These are phyloP conservation scores for Acanthopagrus latus DNA, from an alignment of 2,797 vertebrate species.

Conservation along the genomic window DNA sequence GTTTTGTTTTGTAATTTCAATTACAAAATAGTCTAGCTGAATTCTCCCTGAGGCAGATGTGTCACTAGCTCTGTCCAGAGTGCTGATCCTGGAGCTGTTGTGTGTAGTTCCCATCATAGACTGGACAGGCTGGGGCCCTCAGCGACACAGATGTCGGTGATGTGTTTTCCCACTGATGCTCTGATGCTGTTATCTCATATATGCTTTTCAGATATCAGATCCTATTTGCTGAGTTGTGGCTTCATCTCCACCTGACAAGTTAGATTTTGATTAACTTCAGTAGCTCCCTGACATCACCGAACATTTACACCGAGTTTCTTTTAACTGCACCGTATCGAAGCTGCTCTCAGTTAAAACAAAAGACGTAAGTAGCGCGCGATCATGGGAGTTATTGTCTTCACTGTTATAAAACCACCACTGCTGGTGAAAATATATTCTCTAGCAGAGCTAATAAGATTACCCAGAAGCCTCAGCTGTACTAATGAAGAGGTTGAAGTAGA, in stretches of 20 bases:
- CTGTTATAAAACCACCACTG: too few species aligned
- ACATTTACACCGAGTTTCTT: not conserved
- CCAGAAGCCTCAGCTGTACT: too few species aligned
- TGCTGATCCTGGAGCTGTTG: constrained; percentile 36
- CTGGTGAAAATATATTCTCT: too few species aligned
- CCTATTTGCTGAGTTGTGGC: not conserved
- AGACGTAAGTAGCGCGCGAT: too few species aligned
- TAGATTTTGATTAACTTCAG: not conserved
- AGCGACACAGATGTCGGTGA: not conserved
- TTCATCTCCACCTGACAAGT: not conserved
- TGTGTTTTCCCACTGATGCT: not conserved
- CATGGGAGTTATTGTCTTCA: too few species aligned
- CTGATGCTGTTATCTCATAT: not conserved
- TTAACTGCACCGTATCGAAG: too few species aligned
- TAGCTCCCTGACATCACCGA: not conserved
- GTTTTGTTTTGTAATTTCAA: not conserved
- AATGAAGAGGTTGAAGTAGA: too few species aligned
- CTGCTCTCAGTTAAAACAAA: too few species aligned
- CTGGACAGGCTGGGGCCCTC: not conserved
- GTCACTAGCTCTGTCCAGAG: constrained; percentile 29
- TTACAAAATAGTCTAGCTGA: not conserved
- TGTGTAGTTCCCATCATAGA: not conserved
- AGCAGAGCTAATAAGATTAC: too few species aligned
- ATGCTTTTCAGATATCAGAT: not conserved
- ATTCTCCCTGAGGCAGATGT: not conserved